These are phyloP conservation scores for Tichodroma muraria DNA, from an alignment of 2,113 vertebrate species.

Conservation along the genomic window DNA sequence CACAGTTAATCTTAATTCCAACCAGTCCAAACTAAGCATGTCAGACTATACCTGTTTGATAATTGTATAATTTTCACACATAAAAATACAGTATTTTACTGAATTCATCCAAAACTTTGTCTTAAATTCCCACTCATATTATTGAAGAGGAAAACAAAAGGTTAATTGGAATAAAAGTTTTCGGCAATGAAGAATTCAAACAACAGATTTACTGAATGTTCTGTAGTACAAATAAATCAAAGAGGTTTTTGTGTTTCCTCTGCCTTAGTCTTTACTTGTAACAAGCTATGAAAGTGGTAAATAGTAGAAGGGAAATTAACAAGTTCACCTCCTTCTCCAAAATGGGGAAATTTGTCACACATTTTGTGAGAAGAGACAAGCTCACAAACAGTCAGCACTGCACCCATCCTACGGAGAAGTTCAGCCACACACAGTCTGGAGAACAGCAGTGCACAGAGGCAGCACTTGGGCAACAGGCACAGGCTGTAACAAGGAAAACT, in stretches of 20 bases:
- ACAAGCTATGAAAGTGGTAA: neutral
- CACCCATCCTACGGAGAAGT: neutral
- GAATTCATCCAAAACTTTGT: neutral
- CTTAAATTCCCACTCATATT: neutral
- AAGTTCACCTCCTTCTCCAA: neutral
- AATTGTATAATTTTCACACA: neutral
- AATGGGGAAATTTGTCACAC: neutral
- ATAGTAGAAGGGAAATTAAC: neutral
- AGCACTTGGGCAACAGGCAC: neutral
- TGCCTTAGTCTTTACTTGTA: neutral
- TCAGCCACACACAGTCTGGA: neutral
- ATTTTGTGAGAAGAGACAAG: neutral
- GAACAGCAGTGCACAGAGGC: neutral
- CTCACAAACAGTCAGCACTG: neutral
- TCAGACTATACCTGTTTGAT: neutral
- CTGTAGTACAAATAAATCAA: neutral
- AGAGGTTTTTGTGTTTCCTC: neutral
- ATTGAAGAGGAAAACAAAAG: neutral
- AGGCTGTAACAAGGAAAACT: neutral
- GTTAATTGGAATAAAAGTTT: neutral
- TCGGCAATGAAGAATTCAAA: neutral
- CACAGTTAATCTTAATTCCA: neutral
- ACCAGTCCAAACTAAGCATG: neutral
- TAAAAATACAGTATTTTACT: neutral
- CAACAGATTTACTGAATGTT: neutral